phyloP scores from a whole-genome alignment of 2,888 invertebrate genomes.

The Phaonia tiefii region DNA sequence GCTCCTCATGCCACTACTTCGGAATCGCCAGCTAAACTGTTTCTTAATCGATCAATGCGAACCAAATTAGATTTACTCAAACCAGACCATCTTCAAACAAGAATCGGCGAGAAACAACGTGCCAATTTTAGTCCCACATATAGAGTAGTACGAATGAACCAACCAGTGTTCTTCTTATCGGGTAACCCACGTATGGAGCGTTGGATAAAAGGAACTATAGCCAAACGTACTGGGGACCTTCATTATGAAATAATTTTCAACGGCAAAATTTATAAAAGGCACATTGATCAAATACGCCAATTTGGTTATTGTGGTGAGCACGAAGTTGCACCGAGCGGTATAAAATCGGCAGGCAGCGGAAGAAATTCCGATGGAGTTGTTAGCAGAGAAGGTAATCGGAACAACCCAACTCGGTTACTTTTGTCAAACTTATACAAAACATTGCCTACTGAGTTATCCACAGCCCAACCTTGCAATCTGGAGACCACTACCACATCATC shows the following conservation, averaged over 20 bases:
- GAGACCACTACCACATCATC: no score
- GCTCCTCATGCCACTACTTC: constrained; percentile 42
- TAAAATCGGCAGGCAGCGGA: neutral
- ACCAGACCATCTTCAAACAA: neutral
- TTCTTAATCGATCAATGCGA: constrained; percentile 16
- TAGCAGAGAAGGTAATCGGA: neutral
- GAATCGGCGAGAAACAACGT: neutral
- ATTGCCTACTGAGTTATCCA: no score
- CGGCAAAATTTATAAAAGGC: constrained; percentile 3
- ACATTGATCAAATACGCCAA: neutral
- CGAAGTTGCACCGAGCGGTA: neutral
- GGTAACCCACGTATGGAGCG: constrained; percentile 12
- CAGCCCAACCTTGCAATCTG: no score
- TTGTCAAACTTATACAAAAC: no score
- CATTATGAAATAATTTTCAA: constrained; percentile 19
- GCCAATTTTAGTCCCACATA: neutral
- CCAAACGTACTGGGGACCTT: constrained; percentile 12
- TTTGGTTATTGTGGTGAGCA: neutral
- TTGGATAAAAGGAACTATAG: constrained; percentile 28
- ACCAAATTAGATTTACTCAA: constrained; percentile 21
- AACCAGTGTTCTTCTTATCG: neutral
- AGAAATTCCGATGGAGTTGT: neutral
- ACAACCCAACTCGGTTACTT: no score
- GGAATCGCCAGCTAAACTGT: constrained; percentile 7
- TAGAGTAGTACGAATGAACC: neutral